Percentiles rank a stretch among this genome's conserved stretches.
Evolutionary conservation across 2,797 vertebrate species (phyloP).

Genomic region (Chelon auratus): DNA sequence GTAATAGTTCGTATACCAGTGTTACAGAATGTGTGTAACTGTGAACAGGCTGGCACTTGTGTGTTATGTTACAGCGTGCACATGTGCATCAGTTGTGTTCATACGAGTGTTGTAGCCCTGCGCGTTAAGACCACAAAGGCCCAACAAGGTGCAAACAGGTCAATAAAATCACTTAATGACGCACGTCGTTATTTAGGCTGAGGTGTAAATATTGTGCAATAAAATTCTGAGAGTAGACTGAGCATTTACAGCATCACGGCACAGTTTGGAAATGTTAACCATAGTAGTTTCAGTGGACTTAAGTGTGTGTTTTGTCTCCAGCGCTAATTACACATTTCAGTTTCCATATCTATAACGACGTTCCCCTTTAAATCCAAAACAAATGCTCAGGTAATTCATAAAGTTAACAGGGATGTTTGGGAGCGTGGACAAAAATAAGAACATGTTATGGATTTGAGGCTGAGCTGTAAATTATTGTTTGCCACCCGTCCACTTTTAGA

Average conservation of each 20-base stretch:
- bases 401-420: constrained; percentile 45
- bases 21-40: constrained; percentile 28
- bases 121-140: constrained; percentile 41
- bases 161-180: constrained; percentile 71
- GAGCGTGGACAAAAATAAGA: constrained; percentile 71
- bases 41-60: constrained; percentile 62
- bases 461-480: constrained; percentile 83
- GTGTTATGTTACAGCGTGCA: constrained; percentile 37
- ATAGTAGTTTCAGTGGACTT: constrained; percentile 62
- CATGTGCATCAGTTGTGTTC: constrained; percentile 46
- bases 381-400: constrained; percentile 53
- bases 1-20: constrained; percentile 41
- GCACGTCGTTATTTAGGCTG: constrained; percentile 69
- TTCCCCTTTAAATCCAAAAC: constrained; percentile 39
- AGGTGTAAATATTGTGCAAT: constrained; percentile 57
- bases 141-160: constrained; percentile 66
- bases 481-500: constrained; percentile 62
- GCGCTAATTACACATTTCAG: constrained; percentile 67
- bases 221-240: constrained; percentile 57
- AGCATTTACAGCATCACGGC: constrained; percentile 58
- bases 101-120: constrained; percentile 11
- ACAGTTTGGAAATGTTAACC: constrained; percentile 54
- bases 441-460: constrained; percentile 78
- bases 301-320: constrained; percentile 69
- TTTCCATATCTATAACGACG: constrained; percentile 46